These are phyloP conservation scores for Noctua comes DNA, from an alignment of 2,888 invertebrate genomes.

Conservation along the genomic window DNA sequence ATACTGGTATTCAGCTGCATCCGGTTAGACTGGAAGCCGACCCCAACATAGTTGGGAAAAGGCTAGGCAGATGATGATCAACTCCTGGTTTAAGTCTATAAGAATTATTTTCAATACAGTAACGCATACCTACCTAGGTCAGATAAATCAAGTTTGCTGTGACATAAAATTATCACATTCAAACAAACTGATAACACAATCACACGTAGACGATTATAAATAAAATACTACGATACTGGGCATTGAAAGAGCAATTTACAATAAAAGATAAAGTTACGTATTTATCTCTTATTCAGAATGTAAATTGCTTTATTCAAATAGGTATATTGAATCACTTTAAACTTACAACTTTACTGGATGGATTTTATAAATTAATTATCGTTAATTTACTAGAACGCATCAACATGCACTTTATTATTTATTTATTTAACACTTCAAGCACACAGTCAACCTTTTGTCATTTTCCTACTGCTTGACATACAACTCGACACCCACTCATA, in stretches of 20 bases:
- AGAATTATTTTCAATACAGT: not conserved
- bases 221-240: not conserved
- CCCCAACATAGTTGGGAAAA: not conserved
- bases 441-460: too few relatives aligned
- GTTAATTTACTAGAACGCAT: not conserved
- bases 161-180: not conserved
- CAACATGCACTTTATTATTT: too few relatives aligned
- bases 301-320: not conserved
- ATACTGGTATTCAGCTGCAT: not conserved
- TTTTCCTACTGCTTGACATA: not conserved
- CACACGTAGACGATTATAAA: constrained; percentile 5
- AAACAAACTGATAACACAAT: constrained; percentile 12
- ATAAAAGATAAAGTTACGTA: not conserved
- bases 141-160: not conserved
- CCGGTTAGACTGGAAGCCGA: not conserved
- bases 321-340: not conserved
- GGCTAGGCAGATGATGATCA: not conserved
- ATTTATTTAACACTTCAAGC: too few relatives aligned
- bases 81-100: not conserved
- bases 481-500: not conserved
- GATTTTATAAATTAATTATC: not conserved
- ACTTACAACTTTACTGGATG: not conserved
- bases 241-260: not conserved
- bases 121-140: not conserved
- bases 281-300: too few relatives aligned